These are phyloP conservation scores for Teleogryllus oceanicus DNA, from an alignment of 2,888 invertebrate genomes.

Conservation along the genomic window DNA sequence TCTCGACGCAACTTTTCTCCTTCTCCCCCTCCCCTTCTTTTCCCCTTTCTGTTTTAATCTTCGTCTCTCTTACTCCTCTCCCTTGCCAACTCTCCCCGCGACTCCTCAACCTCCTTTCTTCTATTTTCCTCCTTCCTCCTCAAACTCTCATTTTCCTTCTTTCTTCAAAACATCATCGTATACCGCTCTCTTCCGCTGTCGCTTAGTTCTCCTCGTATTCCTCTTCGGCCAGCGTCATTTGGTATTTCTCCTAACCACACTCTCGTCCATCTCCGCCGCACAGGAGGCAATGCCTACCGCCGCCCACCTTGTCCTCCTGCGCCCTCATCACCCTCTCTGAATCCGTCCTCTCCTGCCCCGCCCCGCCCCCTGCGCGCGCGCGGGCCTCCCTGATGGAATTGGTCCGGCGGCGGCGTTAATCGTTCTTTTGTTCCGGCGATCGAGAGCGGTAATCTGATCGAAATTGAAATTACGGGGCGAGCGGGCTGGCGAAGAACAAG, in stretches of 20 bases:
- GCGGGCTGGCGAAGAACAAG: not conserved
- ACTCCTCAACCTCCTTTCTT: not conserved
- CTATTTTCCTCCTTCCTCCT: not conserved
- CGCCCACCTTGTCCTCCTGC: not conserved
- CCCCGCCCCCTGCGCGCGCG: constrained; percentile 18
- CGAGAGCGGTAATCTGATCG: not conserved
- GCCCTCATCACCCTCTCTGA: not conserved
- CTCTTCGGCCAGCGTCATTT: too few relatives aligned
- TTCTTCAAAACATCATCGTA: not conserved
- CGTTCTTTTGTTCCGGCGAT: constrained; percentile 3
- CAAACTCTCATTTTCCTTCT: not conserved
- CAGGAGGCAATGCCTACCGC: too few relatives aligned
- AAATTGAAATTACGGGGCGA: not conserved
- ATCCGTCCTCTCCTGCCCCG: constrained; percentile 7
- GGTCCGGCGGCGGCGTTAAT: not conserved
- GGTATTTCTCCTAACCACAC: not conserved
- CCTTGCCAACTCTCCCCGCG: too few relatives aligned
- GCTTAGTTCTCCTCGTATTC: not conserved
- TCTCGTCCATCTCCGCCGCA: not conserved
- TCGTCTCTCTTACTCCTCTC: not conserved
- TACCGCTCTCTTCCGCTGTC: not conserved
- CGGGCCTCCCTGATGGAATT: not conserved
- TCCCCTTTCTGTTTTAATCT: not conserved
- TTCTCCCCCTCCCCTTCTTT: too few relatives aligned
- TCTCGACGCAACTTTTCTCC: too few relatives aligned